Conservation (phyloP, 2,113 vertebrate genomes). For the Cyrtonyx montezumae region DNA sequence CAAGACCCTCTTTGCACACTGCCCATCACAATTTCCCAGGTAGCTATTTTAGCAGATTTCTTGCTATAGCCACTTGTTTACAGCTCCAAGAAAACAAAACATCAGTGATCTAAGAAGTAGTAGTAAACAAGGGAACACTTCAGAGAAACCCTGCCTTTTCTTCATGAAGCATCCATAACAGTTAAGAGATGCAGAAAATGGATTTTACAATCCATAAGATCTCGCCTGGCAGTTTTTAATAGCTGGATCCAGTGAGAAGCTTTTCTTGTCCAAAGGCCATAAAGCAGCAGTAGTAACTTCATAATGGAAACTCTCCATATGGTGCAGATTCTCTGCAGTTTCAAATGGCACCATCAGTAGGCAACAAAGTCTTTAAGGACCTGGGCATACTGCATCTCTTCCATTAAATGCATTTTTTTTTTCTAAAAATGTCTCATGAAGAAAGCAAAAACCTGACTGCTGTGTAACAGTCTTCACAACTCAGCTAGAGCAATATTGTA, state of each 20-base stretch:
- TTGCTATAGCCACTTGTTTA: neutral
- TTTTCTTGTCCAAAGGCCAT: neutral
- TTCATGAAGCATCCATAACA: neutral
- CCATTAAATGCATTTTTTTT: neutral
- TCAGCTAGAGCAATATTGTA: neutral
- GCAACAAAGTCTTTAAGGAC: neutral
- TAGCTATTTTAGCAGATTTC: neutral
- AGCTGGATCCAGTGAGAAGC: neutral
- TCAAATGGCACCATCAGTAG: neutral
- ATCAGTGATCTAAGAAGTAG: neutral
- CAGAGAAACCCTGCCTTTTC: neutral
- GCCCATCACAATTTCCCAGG: neutral
- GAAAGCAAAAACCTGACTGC: neutral
- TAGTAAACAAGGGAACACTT: neutral
- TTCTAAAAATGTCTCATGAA: neutral
- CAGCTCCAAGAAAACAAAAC: neutral
- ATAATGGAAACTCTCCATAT: neutral
- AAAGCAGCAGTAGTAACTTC: neutral
- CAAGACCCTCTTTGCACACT: neutral
- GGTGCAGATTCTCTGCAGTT: neutral
- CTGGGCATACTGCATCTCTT: neutral
- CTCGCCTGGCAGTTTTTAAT: neutral
- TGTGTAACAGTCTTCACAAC: neutral
- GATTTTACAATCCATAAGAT: neutral
- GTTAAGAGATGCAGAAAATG: neutral